Percentiles rank a stretch among this genome's conserved stretches.
These are phyloP conservation scores for Hucho hucho DNA, from an alignment of 2,113 vertebrate genomes.

Conservation along the genomic window DNA sequence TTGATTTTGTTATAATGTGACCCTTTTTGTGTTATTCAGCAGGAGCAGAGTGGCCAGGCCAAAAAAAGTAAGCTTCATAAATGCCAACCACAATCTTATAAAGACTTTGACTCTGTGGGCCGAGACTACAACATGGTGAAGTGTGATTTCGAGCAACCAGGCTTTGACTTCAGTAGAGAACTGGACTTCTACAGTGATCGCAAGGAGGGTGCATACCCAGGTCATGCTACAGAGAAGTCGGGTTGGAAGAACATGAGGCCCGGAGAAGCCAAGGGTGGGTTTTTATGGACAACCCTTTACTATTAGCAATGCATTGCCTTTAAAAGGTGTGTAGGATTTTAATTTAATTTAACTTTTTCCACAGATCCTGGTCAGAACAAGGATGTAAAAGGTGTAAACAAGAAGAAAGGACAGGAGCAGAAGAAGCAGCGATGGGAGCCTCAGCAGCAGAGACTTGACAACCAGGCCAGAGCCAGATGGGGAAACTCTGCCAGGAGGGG, in stretches of 20 bases:
- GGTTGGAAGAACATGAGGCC: not conserved
- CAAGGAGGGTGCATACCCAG: constrained; percentile 53
- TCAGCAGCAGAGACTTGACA: constrained; percentile 9
- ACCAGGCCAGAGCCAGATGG: not conserved
- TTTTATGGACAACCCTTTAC: not conserved
- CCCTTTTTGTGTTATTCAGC: constrained; percentile 7
- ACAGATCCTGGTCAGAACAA: not conserved
- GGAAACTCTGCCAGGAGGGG: not conserved
- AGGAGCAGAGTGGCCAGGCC: constrained; percentile 26
- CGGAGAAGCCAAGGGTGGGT: not conserved
- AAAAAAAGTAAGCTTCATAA: constrained; percentile 51
- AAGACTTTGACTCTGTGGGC: constrained; percentile 72
- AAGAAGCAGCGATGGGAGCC: not conserved
- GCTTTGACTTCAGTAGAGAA: constrained; percentile 72
- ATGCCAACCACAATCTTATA: constrained; percentile 61
- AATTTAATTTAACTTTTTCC: not conserved
- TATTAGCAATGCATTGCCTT: not conserved
- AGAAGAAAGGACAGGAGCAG: not conserved
- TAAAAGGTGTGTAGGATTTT: not conserved
- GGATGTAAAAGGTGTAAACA: not conserved
- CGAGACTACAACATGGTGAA: constrained; percentile 68
- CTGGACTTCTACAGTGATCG: constrained; percentile 73
- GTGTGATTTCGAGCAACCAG: constrained; percentile 64
- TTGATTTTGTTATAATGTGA: no score
- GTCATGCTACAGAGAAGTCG: not conserved